phyloP scores from a whole-genome alignment of 1,140 invertebrate species.

The Archivesica marissinica region DNA sequence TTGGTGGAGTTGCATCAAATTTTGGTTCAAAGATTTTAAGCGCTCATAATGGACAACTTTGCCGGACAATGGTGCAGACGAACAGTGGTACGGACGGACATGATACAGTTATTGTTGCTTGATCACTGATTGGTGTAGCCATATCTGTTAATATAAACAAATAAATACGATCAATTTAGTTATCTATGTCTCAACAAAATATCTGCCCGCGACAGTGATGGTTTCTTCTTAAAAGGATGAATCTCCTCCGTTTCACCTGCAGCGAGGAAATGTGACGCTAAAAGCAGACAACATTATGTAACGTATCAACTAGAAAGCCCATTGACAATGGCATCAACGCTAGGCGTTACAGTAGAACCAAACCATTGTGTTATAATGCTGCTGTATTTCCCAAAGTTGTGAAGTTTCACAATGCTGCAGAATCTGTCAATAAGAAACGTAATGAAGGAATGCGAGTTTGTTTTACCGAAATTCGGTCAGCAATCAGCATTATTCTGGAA shows the following conservation, averaged over 20 bases:
- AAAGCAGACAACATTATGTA: no score
- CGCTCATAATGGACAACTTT: not conserved
- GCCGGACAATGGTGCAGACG: not conserved
- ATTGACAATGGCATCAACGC: no score
- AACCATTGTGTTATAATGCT: no score
- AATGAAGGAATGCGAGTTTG: no score
- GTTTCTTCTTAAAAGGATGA: not conserved
- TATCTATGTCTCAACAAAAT: not conserved
- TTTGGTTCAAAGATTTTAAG: not conserved
- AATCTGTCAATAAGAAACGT: no score
- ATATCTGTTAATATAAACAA: constrained; percentile 20
- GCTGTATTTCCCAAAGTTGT: no score
- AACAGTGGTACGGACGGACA: not conserved
- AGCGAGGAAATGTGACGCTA: no score
- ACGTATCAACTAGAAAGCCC: no score
- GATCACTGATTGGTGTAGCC: not conserved
- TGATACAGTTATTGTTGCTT: not conserved
- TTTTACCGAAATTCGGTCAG: no score
- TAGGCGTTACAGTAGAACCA: no score
- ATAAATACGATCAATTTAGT: not conserved
- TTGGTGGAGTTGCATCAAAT: constrained; percentile 11
- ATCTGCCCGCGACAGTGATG: not conserved
- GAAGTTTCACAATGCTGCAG: no score
- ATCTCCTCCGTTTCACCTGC: not conserved
- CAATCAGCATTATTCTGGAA: no score